A percentile compares a stretch with the other conserved stretches of the same genome.
Conservation (phyloP, 2,113 vertebrate genomes). For the Macrotus californicus region DNA sequence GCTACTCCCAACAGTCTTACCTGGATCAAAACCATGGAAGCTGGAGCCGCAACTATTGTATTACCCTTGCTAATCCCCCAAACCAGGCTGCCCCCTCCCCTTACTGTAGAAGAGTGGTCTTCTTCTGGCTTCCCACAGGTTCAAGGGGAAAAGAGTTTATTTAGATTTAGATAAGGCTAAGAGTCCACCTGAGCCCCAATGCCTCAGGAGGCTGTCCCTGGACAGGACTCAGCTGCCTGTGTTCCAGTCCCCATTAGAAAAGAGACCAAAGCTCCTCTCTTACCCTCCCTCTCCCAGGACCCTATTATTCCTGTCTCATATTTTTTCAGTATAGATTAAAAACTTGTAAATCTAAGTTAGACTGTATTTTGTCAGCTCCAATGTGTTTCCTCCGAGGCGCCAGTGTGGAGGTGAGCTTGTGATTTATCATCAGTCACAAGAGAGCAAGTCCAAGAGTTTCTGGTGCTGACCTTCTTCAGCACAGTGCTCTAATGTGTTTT, state of each 20-base stretch:
- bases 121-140: background rate
- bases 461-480: conserved; percentile 55
- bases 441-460: conserved; percentile 58
- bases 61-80: background rate
- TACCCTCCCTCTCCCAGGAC: background rate
- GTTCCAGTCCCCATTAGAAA: background rate
- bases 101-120: background rate
- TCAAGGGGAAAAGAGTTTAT: background rate
- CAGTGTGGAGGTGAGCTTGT: conserved; percentile 51
- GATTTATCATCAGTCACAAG: conserved; percentile 66
- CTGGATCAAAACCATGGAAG: background rate
- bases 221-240: background rate
- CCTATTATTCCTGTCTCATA: background rate
- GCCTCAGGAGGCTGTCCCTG: background rate
- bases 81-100: background rate
- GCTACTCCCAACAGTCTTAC: background rate
- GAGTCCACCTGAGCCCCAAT: background rate
- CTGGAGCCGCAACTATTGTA: background rate
- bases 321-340: conserved; percentile 8
- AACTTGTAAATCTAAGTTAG: conserved; percentile 59
- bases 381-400: conserved; percentile 55
- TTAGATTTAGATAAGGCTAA: background rate
- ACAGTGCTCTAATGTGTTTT: background rate
- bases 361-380: conserved; percentile 36
- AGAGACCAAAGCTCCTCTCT: background rate